Base-by-base conservation (phyloP, 2,888 invertebrate genomes). In the Panzeria rudis region DNA sequence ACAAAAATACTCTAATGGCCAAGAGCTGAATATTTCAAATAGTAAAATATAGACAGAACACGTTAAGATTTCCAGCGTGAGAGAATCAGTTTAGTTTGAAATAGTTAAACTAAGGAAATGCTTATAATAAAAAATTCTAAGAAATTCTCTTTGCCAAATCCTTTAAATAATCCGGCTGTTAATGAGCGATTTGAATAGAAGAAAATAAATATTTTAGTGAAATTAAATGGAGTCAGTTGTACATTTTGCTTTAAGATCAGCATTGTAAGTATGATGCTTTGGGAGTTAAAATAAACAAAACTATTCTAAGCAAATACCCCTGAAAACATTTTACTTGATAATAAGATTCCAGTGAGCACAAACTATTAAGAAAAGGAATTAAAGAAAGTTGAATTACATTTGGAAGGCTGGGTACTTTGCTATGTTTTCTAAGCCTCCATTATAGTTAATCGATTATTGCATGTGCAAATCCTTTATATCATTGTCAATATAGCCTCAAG, bases 11-110 rank as follows among this genome's bases (percentile, higher is more conserved):
- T 61, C 15, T 25, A 62, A 75, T 81, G 80, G 80, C 61, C 72
- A 84, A 56, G 52, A 77, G 84, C 80, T 81, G 77, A 81, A 73
- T 84, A 80, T 47, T 84, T 84, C 50, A 71, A 44, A 64, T 44
- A 29, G 29, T 44, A 25, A 47, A 75, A 23, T 38, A 44, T 32
- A 8, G 23, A 13, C 50, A 35, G 0, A 29, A 41, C 11, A 15
- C 47, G 7, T 44, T 61, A 13, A 17, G 15, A n/a, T 23, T 20
- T 23, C 2, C 25, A 35, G 71, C 52, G 50, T 59, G 69, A 75
- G 66, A 83, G 68, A 62, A 69, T 35, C 47, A 20, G 32, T 83
- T 72, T 25, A 17, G 23, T 44, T 62, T 62, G 4, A 20, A 38
- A 23, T 25, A 8, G 3, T 20, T 47, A 35, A 38, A 78, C 38